Conservation (phyloP, 2,797 vertebrate genomes). For the Sardinella longiceps region DNA sequence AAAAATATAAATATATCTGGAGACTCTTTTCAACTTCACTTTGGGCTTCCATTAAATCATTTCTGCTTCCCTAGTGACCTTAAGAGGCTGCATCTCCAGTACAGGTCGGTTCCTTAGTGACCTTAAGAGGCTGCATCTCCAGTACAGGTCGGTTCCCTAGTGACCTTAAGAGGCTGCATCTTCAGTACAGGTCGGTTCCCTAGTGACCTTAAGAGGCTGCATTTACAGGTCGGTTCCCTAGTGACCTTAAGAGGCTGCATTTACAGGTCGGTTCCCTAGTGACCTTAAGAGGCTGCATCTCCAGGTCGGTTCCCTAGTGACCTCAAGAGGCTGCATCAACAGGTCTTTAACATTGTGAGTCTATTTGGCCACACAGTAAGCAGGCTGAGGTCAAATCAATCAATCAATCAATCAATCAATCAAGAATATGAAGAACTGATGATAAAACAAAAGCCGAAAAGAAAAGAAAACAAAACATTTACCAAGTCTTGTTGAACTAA, state of each 20-base stretch:
- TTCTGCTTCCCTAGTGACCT: background rate
- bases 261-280: background rate
- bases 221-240: background rate
- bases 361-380: too few relatives aligned
- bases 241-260: background rate
- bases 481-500: background rate
- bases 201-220: too few relatives aligned
- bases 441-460: too few relatives aligned
- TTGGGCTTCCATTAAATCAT: background rate
- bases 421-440: background rate
- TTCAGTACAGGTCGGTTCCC: background rate
- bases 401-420: too few relatives aligned
- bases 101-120: background rate
- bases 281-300: background rate
- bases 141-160: background rate
- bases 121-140: background rate
- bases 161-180: background rate
- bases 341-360: background rate
- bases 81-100: background rate
- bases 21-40: background rate
- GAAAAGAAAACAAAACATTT: background rate
- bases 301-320: background rate
- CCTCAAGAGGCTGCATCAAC: background rate
- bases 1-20: background rate
- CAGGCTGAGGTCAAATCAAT: background rate